Evolutionary conservation across 2,888 invertebrate genomes (phyloP), one percentile per base, ranked within the genome.

Genomic region (Diaperis boleti): DNA sequence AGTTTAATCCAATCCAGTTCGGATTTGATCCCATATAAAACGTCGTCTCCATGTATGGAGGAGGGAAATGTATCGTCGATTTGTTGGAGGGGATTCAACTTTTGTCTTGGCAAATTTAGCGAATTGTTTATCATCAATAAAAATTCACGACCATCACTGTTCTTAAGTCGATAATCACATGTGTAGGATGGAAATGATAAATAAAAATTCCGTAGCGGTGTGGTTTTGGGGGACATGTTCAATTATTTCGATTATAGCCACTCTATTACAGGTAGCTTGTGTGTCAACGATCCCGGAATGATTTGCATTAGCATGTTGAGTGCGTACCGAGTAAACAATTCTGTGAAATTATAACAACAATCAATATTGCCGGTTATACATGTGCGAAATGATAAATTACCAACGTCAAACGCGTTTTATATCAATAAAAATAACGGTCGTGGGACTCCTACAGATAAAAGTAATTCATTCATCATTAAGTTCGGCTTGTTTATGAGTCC

Each of bases 1-100:
- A 78, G 77, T 78, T 65, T 69, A 73, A 74, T 74, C 74, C 76
- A 75, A 76, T 77, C 77, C 76, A 77, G 75, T 73, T 70, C 70
- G 72, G 72, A 76, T 76, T 75, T 73, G 74, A 76, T 74, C 72
- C 73, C 69, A 68, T 64, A 67, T 65, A 63, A 59, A 65, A 69
- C 68, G 68, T 66, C 72, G 68, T 69, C 72, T 68, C 73, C 72
- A 68, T 72, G 62, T 72, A 68, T 65, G 70, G 71, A 14, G 31
- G 62, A 62, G 39, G 39, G 15, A n/a, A 29, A 47, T n/a, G 31
- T 29, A 65, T 65, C 57, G 67, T 39, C 39, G 35, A 13, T 15
- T 14, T 17, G 26, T 15, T 13, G 31, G 47, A 31, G 31, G 47
- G 31, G 33, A 47, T 45, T 26, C 14, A 7, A 22, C 14, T 13